Base-by-base conservation (phyloP, 2,797 vertebrate genomes). In the Gymnocypris eckloni region DNA sequence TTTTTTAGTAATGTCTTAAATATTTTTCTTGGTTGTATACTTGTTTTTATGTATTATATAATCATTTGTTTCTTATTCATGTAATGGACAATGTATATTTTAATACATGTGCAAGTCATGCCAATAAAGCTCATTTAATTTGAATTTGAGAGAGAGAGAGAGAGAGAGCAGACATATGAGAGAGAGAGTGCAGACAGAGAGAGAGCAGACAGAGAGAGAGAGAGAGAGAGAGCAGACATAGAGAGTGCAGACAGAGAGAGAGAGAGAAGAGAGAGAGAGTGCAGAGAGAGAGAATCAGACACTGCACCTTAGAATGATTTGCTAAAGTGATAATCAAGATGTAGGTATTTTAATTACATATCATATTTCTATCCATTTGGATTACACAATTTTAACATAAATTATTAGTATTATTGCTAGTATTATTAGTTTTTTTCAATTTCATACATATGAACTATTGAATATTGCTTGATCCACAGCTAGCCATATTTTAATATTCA, bases 241-340 rank as follows among this genome's bases (percentile, higher is more conserved):
- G 33, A 33, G 33, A 80, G 81, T n/a, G n/a, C n/a, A 67, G 83
- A 39, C 22, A 73, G 87, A 84, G 45, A 11, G 66, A 80, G 83
- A 70, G 76, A 77, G 84, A 76, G 79, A 84, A 33, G 33, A 33
- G 33, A 33, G 33, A 33, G 33, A 33, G 33, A 33, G 33, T 1
- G 25, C 25, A 28, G 28, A 33, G 33, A 33, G 33, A 33, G 33
- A 33, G 33, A 93, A 92, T 92, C 89, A 84, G 61, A 79, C 67
- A 70, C 91, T 91, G 92, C 92, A 94, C 92, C 92, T 94, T 22
- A 18, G 4, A 52, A 18, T 37, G 2, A 20, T 12, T 52, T 50
- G 37, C 39, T 87, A n/a, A 81, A n/a, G 37, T 9, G 8, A 45
- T 61, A 22, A 72, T 52, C 13, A 0, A 48, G 66, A 39, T 79